These are phyloP conservation scores for Mormyrops attenuatus DNA, from an alignment of 2,797 vertebrate genomes.

Conservation along the genomic window DNA sequence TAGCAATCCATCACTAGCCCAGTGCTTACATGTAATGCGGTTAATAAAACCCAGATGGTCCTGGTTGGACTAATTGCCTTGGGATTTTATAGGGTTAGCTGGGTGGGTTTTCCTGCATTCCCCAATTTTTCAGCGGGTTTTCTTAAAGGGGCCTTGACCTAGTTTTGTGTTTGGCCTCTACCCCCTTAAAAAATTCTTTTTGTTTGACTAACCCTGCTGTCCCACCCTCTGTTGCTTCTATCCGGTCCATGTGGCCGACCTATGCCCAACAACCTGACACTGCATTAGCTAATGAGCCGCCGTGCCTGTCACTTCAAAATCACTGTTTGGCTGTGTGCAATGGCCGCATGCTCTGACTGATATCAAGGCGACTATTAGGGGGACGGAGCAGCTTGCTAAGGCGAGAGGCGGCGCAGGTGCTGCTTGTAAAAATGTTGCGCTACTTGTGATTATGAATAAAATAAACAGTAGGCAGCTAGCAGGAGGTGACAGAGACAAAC, in stretches of 20 bases:
- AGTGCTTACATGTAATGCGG: neutral
- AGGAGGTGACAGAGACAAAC: neutral
- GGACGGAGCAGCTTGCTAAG: neutral
- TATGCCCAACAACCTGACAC: neutral
- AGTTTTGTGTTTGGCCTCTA: neutral
- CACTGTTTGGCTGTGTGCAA: neutral
- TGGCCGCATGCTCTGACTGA: neutral
- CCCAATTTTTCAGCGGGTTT: neutral
- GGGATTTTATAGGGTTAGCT: neutral
- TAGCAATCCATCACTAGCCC: neutral
- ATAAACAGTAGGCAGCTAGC: neutral
- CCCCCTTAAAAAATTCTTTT: neutral
- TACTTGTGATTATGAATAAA: neutral
- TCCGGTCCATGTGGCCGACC: neutral
- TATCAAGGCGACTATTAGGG: neutral
- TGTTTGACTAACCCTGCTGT: neutral
- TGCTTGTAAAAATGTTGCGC: neutral
- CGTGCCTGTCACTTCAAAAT: neutral
- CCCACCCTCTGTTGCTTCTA: neutral
- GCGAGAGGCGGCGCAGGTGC: neutral
- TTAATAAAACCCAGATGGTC: neutral
- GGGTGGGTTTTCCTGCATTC: neutral
- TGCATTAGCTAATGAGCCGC: neutral
- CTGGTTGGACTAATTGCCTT: neutral
- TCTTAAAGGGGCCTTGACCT: neutral